Evolutionary conservation across 37 sponge, comb jelly and placozoan genomes (phyloP), one percentile per base, ranked within the genome.

Genomic region (Petrosia ficiformis): DNA sequence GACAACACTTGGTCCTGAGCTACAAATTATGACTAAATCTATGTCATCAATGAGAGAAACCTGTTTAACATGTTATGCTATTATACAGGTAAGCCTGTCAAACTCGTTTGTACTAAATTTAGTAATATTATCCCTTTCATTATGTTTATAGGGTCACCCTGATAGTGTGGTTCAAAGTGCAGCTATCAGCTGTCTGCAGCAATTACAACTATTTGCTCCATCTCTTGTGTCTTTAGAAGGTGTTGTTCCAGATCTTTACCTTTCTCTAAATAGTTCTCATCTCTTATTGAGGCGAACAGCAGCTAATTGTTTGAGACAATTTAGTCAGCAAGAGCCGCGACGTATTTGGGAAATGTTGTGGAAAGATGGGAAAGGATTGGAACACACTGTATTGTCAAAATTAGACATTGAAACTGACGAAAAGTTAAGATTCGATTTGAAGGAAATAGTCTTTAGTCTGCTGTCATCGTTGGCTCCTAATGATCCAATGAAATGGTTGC

Each of bases 1-100:
- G 73, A 94, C 95, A 29, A 86, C 94, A 8, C 88, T 97, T 57
- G 99, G 99, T 16, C 99, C 99, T 4, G 99, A 97, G 80, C 86
- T 97, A 11, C 95, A 95, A 74, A 83, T 87, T 42, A 57, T 74
- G 60, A 77, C 89, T 8, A 24, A 48, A 4, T 59, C 77, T 30
- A 87, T 89, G 72, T 71, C 74, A 19, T 40, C 73, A 4, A 82
- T 78, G 6, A 73, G 93, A 31, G 74, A 67, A 34, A 67, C 57
- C 19, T 80, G 81, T 59, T 75, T 94, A 30, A 33, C 80, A 57
- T 87, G 88, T 31, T 77, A 84, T 35, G 48, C 59, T 40, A 77
- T 94, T 37, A 40, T 94, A 48, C 82, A 80, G 14, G 54, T 48
- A 48, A 48, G 54, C n/a, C n/a, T n/a, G n/a, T n/a, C n/a, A n/a